Percentiles rank a stretch among this genome's conserved stretches.
Conservation (phyloP, 2,113 vertebrate genomes). For the Ophiodon elongatus region DNA sequence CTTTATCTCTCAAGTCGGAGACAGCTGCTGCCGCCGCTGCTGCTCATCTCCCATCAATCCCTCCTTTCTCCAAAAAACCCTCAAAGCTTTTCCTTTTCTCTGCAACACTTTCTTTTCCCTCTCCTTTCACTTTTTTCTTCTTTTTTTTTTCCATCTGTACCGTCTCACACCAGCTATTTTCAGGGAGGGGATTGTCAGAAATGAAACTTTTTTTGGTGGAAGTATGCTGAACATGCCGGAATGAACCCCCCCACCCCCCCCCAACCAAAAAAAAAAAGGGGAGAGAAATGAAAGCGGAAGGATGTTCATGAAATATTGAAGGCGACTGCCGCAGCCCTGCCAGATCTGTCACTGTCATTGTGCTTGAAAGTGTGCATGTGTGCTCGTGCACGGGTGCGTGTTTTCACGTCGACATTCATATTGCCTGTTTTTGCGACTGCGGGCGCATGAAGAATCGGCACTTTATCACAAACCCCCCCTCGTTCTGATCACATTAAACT, state of each 20-base stretch:
- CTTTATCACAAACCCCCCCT: not conserved
- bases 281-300: constrained; percentile 46
- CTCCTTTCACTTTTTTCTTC: constrained; percentile 10
- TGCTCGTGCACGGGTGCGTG: not conserved
- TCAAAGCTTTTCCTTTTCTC: constrained; percentile 29
- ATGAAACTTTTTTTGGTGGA: constrained; percentile 22
- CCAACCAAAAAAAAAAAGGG: not conserved
- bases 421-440: not conserved
- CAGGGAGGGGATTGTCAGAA: constrained; percentile 47
- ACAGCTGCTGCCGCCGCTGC: constrained; percentile 31
- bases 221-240: constrained; percentile 56
- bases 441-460: not conserved
- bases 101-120: constrained; percentile 26
- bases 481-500: no score
- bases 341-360: constrained; percentile 54
- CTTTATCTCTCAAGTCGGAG: constrained; percentile 41
- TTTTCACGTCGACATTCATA: not conserved
- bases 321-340: constrained; percentile 43
- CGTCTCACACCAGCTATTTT: constrained; percentile 22
- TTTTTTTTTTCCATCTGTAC: no score
- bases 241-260: constrained; percentile 3
- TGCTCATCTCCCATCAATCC: constrained; percentile 46
- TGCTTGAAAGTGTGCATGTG: constrained; percentile 14
- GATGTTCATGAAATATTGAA: constrained; percentile 75
- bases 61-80: constrained; percentile 34